Conservation (phyloP, 2,113 vertebrate species). For the Lepisosteus oculatus region DNA sequence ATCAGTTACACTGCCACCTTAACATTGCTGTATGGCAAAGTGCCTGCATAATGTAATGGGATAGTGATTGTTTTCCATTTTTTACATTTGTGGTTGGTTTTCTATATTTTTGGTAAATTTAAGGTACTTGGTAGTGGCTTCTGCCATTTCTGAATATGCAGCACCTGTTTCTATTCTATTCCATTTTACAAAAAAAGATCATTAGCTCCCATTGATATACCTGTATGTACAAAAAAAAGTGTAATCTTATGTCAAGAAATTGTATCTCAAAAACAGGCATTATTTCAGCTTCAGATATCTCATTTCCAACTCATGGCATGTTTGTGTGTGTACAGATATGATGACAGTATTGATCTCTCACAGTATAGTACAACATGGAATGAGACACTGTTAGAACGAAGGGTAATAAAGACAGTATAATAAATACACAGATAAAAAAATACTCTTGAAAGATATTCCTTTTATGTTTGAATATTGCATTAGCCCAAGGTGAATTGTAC, state of each 20-base stretch:
- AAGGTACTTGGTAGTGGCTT: constrained; percentile 24
- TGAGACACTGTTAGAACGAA: constrained; percentile 36
- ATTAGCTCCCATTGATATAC: constrained; percentile 10
- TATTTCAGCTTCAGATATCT: constrained; percentile 18
- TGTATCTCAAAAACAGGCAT: constrained; percentile 19
- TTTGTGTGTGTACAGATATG: constrained; percentile 31
- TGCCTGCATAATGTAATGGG: constrained; percentile 51
- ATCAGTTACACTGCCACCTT: constrained; percentile 53
- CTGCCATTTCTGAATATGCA: constrained; percentile 38
- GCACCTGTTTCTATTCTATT: constrained; percentile 38
- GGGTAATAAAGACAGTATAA: constrained; percentile 58
- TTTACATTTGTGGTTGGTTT: constrained; percentile 57
- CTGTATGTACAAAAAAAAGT: neutral
- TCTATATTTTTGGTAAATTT: constrained; percentile 42
- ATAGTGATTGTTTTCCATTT: constrained; percentile 55
- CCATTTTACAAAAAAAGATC: constrained; percentile 1
- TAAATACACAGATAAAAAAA: constrained; percentile 48
- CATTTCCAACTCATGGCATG: constrained; percentile 25
- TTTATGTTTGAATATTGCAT: constrained; percentile 34
- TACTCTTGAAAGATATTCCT: constrained; percentile 60
- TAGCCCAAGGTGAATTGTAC: too few species aligned
- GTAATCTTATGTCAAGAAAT: neutral
- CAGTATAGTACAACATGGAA: too few species aligned
- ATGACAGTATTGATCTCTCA: constrained; percentile 23
- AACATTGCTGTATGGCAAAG: constrained; percentile 48